Evolutionary conservation across 2,797 vertebrate genomes (phyloP), one percentile per base, ranked within the genome.

Genomic region (Pseudochirops corinnae): DNA sequence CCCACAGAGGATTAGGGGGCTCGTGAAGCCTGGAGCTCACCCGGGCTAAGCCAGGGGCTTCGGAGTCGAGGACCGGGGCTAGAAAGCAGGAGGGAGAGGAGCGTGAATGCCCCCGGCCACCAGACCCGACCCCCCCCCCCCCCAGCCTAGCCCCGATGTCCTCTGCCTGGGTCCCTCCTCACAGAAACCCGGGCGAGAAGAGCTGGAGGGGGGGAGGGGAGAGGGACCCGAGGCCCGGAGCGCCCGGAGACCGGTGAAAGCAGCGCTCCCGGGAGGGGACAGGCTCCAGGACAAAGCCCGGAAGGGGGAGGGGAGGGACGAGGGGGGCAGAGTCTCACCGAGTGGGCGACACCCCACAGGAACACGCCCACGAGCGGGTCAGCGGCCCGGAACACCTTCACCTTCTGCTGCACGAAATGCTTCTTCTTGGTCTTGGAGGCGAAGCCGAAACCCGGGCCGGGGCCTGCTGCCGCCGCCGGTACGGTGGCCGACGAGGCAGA

Each of bases 331-430:
- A 95, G 62, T 90, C 98, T 98, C 96, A 99, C 98, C 99, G 99
- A 99, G 96, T 99, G 99, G 98, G 99, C 99, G 98, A 99, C 99
- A 90, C 99, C 99, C 99, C 99, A 99, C 98, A 99, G 99, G 97
- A 99, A 98, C 95, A 99, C 99, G 95, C 99, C 99, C 98, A 99
- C 67, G 93, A 99, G 99, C 0, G 99, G 99, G 97, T 99, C 99
- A 39, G 99, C 99, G 55, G 99, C 99, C 92, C 99, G 98, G 98
- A 99, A 99, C 94, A 99, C 99, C 98, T 99, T 99, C 98, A 99
- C 99, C 91, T 99, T 99, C 98, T 99, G 99, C 97, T 99, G 99
- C 92, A 99, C 99, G 90, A 99, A 99, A 95, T 99, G 99, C 56
- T 99, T 99, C 99, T 99, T 99, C 99, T 99, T 99, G 50, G 99